phyloP scores from a whole-genome alignment of 1,140 invertebrate species.

The Bombus difficillimus region DNA sequence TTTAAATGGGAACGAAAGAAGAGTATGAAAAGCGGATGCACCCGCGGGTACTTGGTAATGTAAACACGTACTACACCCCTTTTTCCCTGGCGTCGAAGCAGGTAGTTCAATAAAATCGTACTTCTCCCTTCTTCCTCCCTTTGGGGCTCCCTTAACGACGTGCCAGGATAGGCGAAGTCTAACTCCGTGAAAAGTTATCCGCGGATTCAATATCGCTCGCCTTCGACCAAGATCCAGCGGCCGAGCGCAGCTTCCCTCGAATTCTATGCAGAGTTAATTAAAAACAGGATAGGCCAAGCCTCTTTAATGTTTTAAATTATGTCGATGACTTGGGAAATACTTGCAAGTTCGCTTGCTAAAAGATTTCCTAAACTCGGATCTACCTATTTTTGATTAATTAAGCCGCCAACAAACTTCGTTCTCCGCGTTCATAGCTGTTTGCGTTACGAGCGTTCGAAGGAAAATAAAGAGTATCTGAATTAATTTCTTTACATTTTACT shows the following conservation, averaged over 20 bases:
- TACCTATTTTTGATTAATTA: constrained; percentile 35
- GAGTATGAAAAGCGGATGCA: not conserved
- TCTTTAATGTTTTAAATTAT: constrained; percentile 29
- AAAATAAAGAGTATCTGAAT: too few species aligned
- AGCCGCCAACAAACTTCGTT: not conserved
- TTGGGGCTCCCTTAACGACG: constrained; percentile 47
- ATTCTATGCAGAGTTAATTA: constrained; percentile 49
- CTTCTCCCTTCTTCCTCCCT: not conserved
- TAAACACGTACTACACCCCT: constrained; percentile 44
- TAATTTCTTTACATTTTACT: too few species aligned
- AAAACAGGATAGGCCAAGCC: constrained; percentile 17
- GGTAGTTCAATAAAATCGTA: constrained; percentile 44
- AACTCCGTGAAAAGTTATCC: constrained; percentile 54
- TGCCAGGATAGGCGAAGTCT: constrained; percentile 34
- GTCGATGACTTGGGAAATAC: constrained; percentile 3
- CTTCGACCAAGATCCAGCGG: constrained; percentile 16
- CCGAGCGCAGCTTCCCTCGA: not conserved
- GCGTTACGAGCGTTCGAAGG: too few species aligned
- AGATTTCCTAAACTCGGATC: not conserved
- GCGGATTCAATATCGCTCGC: constrained; percentile 47
- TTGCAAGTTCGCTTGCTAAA: not conserved
- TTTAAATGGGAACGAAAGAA: not conserved
- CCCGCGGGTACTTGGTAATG: constrained; percentile 31
- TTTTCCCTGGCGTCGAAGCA: constrained; percentile 18
- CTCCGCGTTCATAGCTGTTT: not conserved